Evolutionary conservation across 2,113 vertebrate species (phyloP), one percentile per base, ranked within the genome.

Genomic region (Zapus hudsonius): DNA sequence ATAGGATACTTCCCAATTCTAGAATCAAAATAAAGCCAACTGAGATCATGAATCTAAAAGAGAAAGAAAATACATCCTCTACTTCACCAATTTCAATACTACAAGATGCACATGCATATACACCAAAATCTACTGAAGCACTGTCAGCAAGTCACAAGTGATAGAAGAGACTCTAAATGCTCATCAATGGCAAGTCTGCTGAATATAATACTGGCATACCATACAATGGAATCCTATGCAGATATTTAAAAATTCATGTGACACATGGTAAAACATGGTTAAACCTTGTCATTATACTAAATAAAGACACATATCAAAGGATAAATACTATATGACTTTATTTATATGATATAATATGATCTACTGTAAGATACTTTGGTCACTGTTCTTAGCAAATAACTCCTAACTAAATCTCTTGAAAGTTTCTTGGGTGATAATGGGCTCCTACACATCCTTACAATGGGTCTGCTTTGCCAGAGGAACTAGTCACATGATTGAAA

Each of bases 381-480:
- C 47, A 80, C 55, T 44, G 4, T 47, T 66, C 33, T 38, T 52
- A 5, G 20, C 38, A 87, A 47, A 69, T 1, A 47, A 61, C 33
- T 75, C 27, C 47, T 90, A 90, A 85, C 47, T 90, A 90, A 85
- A 90, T 59, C 38, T n/a, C 33, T 72, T 72, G 52, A 27, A 63
- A 78, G 57, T 76, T 75, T 85, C 31, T 25, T 23, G 12, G 33
- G 36, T 85, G 3, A 36, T 3, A 25, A 79, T 74, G 36, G 44
- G 19, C 6, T 63, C 57, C 67, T 90, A 10, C 5, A 74, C 1
- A 85, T 44, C 31, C 42, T 80, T 7, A 64, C 11, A 23, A 42
- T 57, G 17, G 42, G 25, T 4, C 6, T 70, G 38, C 16, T 27
- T 64, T 84, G 73, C 23, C 81, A 90, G 23, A 25, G 15, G 16